Conservation (phyloP, 2,113 vertebrate species). For the Poicephalus meyeri region DNA sequence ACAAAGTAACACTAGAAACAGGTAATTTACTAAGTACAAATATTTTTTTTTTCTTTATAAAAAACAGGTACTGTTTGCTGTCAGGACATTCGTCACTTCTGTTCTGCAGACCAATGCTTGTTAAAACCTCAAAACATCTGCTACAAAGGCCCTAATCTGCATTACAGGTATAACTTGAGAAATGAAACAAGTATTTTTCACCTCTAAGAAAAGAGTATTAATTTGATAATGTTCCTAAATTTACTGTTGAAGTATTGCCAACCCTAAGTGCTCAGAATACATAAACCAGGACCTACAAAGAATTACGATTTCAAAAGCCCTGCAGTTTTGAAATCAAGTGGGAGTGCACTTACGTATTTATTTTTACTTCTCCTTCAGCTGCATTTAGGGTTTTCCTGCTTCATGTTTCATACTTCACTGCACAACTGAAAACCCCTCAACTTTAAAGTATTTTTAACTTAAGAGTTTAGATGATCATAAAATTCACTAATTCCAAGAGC, state of each 20-base stretch:
- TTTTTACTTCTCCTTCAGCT: slow-evolving; percentile 57
- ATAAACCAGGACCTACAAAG: not conserved
- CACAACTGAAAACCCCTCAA: slow-evolving; percentile 6
- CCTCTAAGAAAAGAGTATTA: not conserved
- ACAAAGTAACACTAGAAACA: not conserved
- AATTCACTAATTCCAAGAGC: not conserved
- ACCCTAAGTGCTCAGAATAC: not conserved
- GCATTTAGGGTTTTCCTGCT: slow-evolving; percentile 53
- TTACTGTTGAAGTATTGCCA: not conserved
- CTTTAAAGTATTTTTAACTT: not conserved
- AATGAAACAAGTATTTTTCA: not conserved
- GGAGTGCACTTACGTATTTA: not conserved
- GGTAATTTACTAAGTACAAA: not conserved
- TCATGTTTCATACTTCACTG: slow-evolving; percentile 9
- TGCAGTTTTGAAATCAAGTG: slow-evolving; percentile 39
- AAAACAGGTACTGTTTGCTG: not conserved
- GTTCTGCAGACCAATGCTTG: not conserved
- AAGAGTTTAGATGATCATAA: not conserved
- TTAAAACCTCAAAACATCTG: not conserved
- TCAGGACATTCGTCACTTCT: not conserved
- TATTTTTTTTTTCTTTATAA: not conserved
- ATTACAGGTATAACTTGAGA: not conserved
- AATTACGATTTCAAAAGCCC: slow-evolving; percentile 10
- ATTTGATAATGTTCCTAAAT: not conserved
- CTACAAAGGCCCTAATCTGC: not conserved